Evolutionary conservation across 2,113 vertebrate species (phyloP), one percentile per base, ranked within the genome.

Genomic region (Laterallus jamaicensis): DNA sequence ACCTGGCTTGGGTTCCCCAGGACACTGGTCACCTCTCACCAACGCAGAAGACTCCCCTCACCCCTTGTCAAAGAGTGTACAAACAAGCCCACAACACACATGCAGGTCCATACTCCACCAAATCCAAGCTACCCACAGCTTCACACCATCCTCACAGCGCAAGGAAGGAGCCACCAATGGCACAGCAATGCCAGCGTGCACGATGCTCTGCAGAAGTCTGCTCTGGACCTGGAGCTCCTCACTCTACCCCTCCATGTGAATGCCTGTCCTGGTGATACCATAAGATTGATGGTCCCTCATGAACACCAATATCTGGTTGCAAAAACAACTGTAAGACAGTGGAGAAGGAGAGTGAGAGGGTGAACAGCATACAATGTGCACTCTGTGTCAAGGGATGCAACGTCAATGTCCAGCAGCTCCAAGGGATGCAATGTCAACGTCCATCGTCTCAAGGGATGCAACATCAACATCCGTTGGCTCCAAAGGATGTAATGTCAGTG

Each of bases 111-210:
- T 3, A 1, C 9, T n/a, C 37, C 52, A 47, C 52, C 52, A 49
- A 37, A 24, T 9, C 63, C 17, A 11, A 35, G 56, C 62, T 40
- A 16, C 56, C 0, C 0, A 10, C 3, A 4, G 44, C 64, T 55
- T 29, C 12, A 5, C 1, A 20, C 32, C 55, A 17, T 22, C 56
- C 42, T 44, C 6, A 0, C 4, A 9, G 39, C 11, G 21, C 20
- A 6, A 29, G 14, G 22, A 9, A 39, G 24, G 62, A 64, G 7
- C 18, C 55, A 6, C 1, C 7, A 3, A 4, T 1, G 32, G 24
- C 1, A 39, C 47, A 24, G 54, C 54, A 24, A 31, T 2, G 3
- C 39, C 3, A 0, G 49, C 31, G 12, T 1, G 2, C 9, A 2
- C 1, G 1, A 29, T 2, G 28, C 52, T 17, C 13, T 3, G 35